A percentile compares a stretch with the other conserved stretches of the same genome.
These are phyloP conservation scores for Xiphorhynchus elegans DNA, from an alignment of 2,113 vertebrate genomes.

Conservation along the genomic window DNA sequence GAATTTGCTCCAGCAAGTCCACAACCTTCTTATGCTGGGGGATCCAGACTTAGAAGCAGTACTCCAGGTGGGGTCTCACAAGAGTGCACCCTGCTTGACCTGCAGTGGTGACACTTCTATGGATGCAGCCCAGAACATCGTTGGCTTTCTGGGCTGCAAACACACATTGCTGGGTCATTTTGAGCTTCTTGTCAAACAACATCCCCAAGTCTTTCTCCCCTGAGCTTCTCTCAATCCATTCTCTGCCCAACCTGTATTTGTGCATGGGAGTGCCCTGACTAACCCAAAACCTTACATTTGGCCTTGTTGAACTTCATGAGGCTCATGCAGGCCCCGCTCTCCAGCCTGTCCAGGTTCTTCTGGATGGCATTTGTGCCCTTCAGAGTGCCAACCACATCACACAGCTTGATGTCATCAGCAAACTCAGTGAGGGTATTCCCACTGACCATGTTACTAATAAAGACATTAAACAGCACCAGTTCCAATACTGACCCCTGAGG, in stretches of 20 bases:
- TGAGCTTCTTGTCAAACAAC: background rate
- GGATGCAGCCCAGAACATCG: background rate
- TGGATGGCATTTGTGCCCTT: background rate
- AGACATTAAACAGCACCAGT: background rate
- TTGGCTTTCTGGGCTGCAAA: background rate
- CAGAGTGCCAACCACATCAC: background rate
- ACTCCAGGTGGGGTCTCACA: background rate
- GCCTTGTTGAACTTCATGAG: background rate
- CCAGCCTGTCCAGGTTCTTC: background rate
- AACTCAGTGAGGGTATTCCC: background rate
- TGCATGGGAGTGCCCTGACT: background rate
- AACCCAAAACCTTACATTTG: background rate
- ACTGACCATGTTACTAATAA: background rate
- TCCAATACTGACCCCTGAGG: background rate
- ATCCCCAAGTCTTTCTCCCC: background rate
- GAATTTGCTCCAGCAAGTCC: background rate
- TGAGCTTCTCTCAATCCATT: background rate
- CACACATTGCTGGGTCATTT: background rate
- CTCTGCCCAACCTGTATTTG: background rate
- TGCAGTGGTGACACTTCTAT: background rate
- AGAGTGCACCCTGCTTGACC: background rate
- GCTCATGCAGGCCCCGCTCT: background rate
- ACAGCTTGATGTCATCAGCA: background rate
- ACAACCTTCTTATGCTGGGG: background rate
- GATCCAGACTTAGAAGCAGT: background rate